Conservation (phyloP, 2,888 invertebrate species). For the Drosophila mimica region DNA sequence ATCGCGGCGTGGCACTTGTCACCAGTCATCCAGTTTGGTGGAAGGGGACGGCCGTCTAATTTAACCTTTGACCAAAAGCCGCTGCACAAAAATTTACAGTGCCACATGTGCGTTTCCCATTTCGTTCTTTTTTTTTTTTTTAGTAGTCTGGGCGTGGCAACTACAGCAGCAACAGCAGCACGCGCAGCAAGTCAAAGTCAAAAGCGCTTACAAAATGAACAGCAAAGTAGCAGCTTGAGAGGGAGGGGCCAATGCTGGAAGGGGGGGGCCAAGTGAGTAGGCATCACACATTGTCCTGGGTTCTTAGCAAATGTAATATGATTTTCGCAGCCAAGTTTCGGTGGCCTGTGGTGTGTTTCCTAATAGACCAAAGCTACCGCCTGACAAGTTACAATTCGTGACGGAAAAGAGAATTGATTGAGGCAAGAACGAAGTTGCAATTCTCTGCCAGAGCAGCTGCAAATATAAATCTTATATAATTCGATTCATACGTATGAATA, state of each 20-base stretch:
- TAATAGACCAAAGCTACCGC: conserved; percentile 76
- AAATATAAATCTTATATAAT: neutral
- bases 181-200: conserved; percentile 71
- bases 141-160: conserved; percentile 60
- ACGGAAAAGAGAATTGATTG: conserved; percentile 15
- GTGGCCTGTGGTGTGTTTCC: conserved; percentile 55
- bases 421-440: neutral
- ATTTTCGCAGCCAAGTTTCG: conserved; percentile 59
- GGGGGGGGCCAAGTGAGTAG: conserved; percentile 1
- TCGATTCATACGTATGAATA: neutral
- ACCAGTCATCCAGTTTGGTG: conserved; percentile 55
- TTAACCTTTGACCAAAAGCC: conserved; percentile 80
- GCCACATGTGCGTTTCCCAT: conserved; percentile 61
- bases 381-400: conserved; percentile 63
- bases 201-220: conserved; percentile 17
- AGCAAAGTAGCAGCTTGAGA: conserved; percentile 2
- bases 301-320: conserved; percentile 71
- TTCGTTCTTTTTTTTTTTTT: conserved; percentile 21
- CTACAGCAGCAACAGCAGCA: conserved; percentile 56
- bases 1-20: conserved; percentile 74
- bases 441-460: conserved; percentile 25
- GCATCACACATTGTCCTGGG: conserved; percentile 45
- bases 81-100: conserved; percentile 64
- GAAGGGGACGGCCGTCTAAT: conserved; percentile 59
- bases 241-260: neutral